Evolutionary conservation across 2,113 vertebrate species (phyloP).

Genomic region (Cyanocitta stelleri): DNA sequence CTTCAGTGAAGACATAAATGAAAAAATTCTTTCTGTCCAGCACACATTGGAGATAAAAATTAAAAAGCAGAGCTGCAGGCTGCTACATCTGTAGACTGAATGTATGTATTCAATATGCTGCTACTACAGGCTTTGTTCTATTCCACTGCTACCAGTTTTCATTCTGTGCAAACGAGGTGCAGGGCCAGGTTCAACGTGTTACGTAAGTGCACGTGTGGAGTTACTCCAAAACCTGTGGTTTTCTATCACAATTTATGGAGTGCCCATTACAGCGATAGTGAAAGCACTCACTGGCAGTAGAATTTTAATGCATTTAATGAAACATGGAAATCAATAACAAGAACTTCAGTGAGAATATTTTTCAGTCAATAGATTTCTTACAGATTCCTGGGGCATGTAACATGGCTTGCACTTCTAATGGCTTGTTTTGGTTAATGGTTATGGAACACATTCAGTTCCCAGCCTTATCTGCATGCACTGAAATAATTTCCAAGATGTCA

Average conservation of each 20-base stretch:
- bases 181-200: background rate
- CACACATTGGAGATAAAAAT: background rate
- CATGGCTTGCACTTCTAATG: background rate
- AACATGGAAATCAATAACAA: background rate
- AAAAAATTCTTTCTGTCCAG: conserved; percentile 10
- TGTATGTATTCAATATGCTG: background rate
- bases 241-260: background rate
- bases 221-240: background rate
- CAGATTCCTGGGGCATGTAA: background rate
- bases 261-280: background rate
- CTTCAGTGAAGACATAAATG: conserved; percentile 25
- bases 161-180: background rate
- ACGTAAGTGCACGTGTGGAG: background rate
- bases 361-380: background rate
- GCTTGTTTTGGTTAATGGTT: background rate
- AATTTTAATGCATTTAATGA: conserved; percentile 1
- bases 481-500: conserved; percentile 17
- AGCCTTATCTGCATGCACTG: background rate
- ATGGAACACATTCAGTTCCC: background rate
- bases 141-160: background rate
- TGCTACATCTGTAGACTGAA: background rate
- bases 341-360: background rate
- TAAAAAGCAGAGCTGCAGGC: background rate
- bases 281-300: background rate
- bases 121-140: background rate